phyloP scores from a whole-genome alignment of 2,888 invertebrate genomes.

The Gymnoscelis rufifasciata region DNA sequence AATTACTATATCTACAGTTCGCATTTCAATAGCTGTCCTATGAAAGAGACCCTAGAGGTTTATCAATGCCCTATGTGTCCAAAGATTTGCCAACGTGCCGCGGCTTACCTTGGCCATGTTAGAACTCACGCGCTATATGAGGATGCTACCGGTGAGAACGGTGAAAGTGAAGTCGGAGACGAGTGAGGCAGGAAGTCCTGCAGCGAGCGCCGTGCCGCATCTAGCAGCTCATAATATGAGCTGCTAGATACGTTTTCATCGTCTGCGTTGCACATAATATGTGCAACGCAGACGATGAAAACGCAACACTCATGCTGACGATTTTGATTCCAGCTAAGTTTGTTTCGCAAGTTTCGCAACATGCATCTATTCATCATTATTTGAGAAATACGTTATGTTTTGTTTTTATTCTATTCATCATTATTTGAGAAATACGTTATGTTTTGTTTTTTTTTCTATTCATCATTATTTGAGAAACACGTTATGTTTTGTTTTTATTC shows the following conservation, averaged over 20 bases:
- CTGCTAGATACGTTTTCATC: slow-evolving; percentile 38
- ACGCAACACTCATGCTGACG: slow-evolving; percentile 32
- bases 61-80: slow-evolving; percentile 57
- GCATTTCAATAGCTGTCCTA: slow-evolving; percentile 52
- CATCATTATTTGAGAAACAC: too few relatives aligned
- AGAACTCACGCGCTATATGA: slow-evolving; percentile 51
- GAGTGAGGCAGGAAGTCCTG: slow-evolving; percentile 58
- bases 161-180: slow-evolving; percentile 23
- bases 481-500: too few relatives aligned
- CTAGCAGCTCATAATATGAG: slow-evolving; percentile 65
- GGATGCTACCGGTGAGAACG: too few relatives aligned
- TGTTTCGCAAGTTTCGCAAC: too few relatives aligned
- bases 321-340: slow-evolving; percentile 47
- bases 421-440: too few relatives aligned
- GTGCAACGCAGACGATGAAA: slow-evolving; percentile 52
- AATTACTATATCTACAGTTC: slow-evolving; percentile 54
- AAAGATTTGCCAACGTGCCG: slow-evolving; percentile 43
- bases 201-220: slow-evolving; percentile 58
- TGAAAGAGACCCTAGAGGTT: slow-evolving; percentile 37
- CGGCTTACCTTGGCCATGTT: slow-evolving; percentile 51
- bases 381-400: too few relatives aligned
- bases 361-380: too few relatives aligned
- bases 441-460: too few relatives aligned
- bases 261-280: slow-evolving; percentile 62
- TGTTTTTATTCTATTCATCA: too few relatives aligned